Conservation (phyloP, 2,113 vertebrate genomes). For the Prolemur simus region DNA sequence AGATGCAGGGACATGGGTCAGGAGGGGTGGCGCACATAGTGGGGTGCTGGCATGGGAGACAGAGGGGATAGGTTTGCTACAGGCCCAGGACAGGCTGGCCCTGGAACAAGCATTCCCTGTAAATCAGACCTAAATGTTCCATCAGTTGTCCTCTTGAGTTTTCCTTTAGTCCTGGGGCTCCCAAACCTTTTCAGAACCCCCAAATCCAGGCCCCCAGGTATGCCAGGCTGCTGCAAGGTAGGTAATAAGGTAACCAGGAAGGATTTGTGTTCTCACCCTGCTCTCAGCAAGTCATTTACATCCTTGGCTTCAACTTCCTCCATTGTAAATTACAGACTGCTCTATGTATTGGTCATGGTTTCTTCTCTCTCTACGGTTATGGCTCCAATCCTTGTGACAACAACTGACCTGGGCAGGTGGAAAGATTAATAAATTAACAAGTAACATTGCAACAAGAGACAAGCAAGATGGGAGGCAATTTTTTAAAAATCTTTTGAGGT, state of each 20-base stretch:
- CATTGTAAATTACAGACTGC: neutral
- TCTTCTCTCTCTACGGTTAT: neutral
- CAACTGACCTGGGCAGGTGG: neutral
- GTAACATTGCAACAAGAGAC: neutral
- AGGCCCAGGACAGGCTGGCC: too few relatives aligned
- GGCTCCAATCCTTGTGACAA: neutral
- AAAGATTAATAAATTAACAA: slow-evolving; percentile 5
- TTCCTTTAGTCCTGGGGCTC: neutral
- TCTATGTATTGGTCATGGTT: neutral
- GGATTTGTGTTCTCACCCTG: neutral
- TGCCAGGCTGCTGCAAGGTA: neutral
- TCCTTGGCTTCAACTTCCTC: neutral
- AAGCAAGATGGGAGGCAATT: neutral
- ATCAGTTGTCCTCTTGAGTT: neutral
- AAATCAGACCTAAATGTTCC: too few relatives aligned
- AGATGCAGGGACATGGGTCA: accelerated
- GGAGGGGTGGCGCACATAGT: accelerated
- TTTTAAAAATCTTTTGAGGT: neutral
- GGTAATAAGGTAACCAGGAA: neutral
- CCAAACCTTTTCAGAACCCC: neutral
- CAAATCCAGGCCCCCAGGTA: neutral
- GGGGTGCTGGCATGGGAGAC: neutral
- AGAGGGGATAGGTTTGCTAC: neutral
- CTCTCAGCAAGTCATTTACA: neutral
- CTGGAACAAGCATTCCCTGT: neutral